These are phyloP conservation scores for Coregonus sp. DNA, from an alignment of 2,797 vertebrate genomes.

Conservation along the genomic window DNA sequence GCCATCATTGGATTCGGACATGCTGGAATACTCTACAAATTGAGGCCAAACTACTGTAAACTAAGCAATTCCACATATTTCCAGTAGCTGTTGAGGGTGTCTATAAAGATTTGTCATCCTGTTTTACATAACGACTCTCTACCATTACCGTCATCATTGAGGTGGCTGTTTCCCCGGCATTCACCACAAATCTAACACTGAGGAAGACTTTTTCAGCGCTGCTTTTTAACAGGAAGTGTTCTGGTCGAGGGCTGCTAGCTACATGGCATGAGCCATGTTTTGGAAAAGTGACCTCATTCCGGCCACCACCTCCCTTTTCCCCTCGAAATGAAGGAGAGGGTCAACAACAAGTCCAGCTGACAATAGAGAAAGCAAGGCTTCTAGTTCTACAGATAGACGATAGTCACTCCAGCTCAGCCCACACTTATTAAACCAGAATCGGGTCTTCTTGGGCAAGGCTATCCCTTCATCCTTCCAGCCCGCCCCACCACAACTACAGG, in stretches of 20 bases:
- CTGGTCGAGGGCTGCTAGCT: conserved; percentile 44
- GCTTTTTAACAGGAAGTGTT: conserved; percentile 52
- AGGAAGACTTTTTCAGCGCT: conserved; percentile 11
- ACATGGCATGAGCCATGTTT: conserved; percentile 55
- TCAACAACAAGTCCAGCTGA: not conserved
- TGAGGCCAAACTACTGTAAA: not conserved
- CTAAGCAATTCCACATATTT: not conserved
- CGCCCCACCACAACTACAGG: conserved; percentile 30
- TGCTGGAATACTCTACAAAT: conserved; percentile 18
- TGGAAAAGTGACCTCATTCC: conserved; percentile 68
- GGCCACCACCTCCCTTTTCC: conserved; percentile 56
- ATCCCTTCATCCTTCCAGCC: conserved; percentile 24
- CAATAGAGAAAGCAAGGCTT: conserved; percentile 16
- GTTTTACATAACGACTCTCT: conserved; percentile 10
- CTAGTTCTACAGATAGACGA: not conserved
- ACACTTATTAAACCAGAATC: not conserved
- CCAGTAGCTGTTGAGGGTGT: conserved; percentile 12
- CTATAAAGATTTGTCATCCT: not conserved
- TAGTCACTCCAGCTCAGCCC: not conserved
- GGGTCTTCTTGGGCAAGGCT: conserved; percentile 4
- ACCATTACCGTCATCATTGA: conserved; percentile 12
- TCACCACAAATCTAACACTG: conserved; percentile 12
- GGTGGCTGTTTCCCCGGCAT: conserved; percentile 2
- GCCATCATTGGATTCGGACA: conserved; percentile 3
- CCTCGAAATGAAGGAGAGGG: conserved; percentile 41